A percentile compares a stretch with the other conserved stretches of the same genome.
Evolutionary conservation across 2,113 vertebrate species (phyloP).

Genomic region (Syngnathus floridae): DNA sequence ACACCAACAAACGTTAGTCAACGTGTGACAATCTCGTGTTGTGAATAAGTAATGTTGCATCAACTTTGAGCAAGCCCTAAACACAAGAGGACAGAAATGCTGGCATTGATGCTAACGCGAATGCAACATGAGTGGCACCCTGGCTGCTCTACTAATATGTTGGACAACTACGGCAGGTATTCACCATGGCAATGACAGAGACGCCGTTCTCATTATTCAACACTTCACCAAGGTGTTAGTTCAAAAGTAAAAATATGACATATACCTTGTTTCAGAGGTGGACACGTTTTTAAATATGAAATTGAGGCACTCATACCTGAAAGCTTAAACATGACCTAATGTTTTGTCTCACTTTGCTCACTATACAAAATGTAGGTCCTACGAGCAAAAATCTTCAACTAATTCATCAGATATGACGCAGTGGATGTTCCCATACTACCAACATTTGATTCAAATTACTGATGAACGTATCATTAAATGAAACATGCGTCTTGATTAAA

Average conservation of each 20-base stretch:
- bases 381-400: background rate
- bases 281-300: background rate
- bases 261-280: no score
- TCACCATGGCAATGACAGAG: no score
- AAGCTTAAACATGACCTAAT: background rate
- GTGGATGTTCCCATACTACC: background rate
- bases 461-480: conserved; percentile 1
- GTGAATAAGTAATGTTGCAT: no score
- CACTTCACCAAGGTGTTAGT: no score
- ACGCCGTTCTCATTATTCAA: no score
- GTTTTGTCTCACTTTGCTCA: background rate
- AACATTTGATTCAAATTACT: conserved; percentile 3
- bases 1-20: background rate
- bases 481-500: conserved; percentile 16
- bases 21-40: background rate
- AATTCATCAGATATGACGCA: conserved; percentile 1
- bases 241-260: no score
- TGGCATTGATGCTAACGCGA: no score
- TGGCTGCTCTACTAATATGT: no score
- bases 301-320: background rate
- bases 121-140: no score
- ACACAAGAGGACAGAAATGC: no score
- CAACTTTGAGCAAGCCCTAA: no score
- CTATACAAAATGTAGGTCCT: background rate
- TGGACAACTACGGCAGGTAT: no score